phyloP scores from a whole-genome alignment of 2,113 vertebrate genomes.

The Misgurnus anguillicaudatus region DNA sequence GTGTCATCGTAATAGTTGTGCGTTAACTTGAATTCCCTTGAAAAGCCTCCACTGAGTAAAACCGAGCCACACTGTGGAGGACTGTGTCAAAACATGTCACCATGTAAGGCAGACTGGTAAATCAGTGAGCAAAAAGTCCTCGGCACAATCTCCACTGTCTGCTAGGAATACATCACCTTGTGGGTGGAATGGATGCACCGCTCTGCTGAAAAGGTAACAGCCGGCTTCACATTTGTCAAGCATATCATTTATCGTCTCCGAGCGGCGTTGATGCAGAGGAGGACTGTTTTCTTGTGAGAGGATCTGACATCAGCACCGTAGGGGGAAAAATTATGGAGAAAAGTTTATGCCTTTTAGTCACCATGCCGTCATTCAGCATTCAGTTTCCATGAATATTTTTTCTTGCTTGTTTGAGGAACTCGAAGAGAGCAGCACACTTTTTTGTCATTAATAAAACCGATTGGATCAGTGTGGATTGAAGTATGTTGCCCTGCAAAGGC shows the following conservation, averaged over 20 bases:
- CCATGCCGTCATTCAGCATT: background rate
- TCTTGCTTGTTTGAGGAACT: background rate
- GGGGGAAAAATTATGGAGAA: background rate
- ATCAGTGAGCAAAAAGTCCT: conserved; percentile 26
- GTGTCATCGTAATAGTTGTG: conserved; percentile 6
- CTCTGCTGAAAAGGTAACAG: conserved; percentile 46
- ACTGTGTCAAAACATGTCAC: conserved; percentile 49
- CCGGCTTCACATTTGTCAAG: conserved; percentile 37
- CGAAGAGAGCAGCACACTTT: background rate
- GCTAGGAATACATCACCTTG: background rate
- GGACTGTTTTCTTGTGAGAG: background rate
- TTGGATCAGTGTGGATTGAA: background rate
- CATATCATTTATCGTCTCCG: conserved; percentile 46
- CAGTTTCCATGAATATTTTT: background rate
- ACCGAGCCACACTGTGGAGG: background rate
- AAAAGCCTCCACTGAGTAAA: background rate
- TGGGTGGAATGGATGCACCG: conserved; percentile 28
- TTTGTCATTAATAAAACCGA: background rate
- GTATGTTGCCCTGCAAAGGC: no score
- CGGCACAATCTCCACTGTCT: background rate
- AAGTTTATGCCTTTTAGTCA: conserved; percentile 14
- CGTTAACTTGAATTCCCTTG: conserved; percentile 11
- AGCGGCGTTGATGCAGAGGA: conserved; percentile 1
- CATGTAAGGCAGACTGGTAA: conserved; percentile 46
- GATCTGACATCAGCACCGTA: conserved; percentile 17